These are phyloP conservation scores for Corythaeola cristata DNA, from an alignment of 2,113 vertebrate species.

Conservation along the genomic window DNA sequence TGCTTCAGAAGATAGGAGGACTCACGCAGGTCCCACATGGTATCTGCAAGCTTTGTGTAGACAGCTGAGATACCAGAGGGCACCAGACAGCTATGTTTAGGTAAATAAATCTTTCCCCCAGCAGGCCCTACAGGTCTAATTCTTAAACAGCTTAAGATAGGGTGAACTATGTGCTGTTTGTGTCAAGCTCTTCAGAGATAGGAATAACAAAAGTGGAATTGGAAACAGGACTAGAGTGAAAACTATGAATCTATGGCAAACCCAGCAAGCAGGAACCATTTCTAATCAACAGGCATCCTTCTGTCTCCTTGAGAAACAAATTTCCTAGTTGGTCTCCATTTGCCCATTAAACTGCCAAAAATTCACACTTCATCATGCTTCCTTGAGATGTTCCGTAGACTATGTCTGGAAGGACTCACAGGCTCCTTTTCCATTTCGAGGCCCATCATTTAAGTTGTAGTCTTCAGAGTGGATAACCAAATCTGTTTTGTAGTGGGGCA, in stretches of 20 bases:
- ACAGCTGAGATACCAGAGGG: not conserved
- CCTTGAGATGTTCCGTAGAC: not conserved
- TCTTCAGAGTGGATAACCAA: not conserved
- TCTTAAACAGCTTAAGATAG: not conserved
- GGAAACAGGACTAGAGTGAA: not conserved
- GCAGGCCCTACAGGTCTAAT: not conserved
- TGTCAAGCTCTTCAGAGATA: not conserved
- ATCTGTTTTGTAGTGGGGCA: not conserved
- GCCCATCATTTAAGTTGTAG: not conserved
- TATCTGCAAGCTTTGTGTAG: not conserved
- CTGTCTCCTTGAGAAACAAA: not conserved
- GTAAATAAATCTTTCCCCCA: not conserved
- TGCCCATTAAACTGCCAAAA: not conserved
- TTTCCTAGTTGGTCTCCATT: not conserved
- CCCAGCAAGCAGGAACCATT: not conserved
- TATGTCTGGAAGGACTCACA: not conserved
- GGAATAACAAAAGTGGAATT: not conserved
- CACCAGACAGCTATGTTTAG: constrained; percentile 1
- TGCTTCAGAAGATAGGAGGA: not conserved
- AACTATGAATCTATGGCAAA: not conserved
- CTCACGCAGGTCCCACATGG: not conserved
- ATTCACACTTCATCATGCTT: not conserved
- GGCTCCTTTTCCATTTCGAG: not conserved
- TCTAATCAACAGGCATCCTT: not conserved
- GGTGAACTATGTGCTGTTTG: not conserved